Percentiles rank a stretch among this genome's conserved stretches.
Evolutionary conservation across 2,113 vertebrate genomes (phyloP).

Genomic region (Chlorodrepanis virens): DNA sequence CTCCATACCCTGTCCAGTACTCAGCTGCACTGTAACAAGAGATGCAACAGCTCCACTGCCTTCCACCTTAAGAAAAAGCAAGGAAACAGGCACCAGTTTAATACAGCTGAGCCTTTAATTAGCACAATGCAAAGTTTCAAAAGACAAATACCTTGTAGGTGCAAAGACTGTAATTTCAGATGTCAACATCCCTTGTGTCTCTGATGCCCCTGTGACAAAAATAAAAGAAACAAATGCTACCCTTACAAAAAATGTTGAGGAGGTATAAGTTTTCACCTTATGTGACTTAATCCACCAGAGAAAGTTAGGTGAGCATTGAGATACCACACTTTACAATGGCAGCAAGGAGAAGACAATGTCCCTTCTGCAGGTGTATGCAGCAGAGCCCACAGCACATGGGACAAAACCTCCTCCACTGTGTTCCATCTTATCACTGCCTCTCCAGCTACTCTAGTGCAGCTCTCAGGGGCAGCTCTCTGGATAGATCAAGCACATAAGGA

Average conservation of each 20-base stretch:
- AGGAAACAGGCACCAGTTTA: neutral
- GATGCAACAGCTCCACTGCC: neutral
- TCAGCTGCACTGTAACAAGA: neutral
- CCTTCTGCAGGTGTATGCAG: neutral
- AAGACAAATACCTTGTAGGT: neutral
- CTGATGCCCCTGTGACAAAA: neutral
- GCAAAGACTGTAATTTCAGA: neutral
- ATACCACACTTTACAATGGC: fast-evolving
- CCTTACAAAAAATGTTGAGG: neutral
- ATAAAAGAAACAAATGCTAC: fast-evolving
- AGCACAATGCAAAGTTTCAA: neutral
- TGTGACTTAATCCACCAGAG: fast-evolving
- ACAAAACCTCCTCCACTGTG: neutral
- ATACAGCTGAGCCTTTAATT: neutral
- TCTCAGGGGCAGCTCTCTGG: neutral
- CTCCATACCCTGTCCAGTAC: neutral
- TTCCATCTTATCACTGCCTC: too few species aligned
- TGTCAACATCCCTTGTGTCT: neutral
- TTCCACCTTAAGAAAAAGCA: neutral
- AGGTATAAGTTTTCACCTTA: neutral
- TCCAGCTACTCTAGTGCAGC: neutral
- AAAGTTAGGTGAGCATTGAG: neutral
- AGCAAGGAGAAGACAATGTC: neutral
- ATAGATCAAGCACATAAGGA: neutral
- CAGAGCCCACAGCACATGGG: fast-evolving